Base-by-base conservation (phyloP, 1,140 invertebrate genomes). In the Zaprionus davidi region DNA sequence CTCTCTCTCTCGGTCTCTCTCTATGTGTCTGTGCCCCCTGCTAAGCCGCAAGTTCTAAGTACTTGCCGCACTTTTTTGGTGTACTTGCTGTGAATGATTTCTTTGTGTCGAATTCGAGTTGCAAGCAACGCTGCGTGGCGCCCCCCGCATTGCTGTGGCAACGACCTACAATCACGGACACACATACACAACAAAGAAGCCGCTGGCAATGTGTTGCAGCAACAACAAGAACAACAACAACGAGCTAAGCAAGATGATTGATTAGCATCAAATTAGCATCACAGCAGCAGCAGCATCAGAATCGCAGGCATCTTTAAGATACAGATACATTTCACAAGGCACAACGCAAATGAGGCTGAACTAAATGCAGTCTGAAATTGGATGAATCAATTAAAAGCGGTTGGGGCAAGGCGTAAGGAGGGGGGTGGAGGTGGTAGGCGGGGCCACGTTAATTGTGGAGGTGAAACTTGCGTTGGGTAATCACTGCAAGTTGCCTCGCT, bases 191-290 rank as follows among this genome's bases (percentile, higher is more conserved):
- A 57, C 64, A 67, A 57, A 67, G 65, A 44, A 15, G 65, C 65
- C 65, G 65, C 65, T 58, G 64, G 51, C 64, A 53, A 13, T 22
- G 20, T 60, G 56, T 60, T 67, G 49, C 71, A 69, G 9, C 41
- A 66, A 31, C 70, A 63, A 38, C 67, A 68, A 31, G 28, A 69
- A 55, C 63, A 63, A 38, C 46, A 68, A 34, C 41, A 69, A 55
- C 24, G 24, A 22, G 24, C 41, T 20, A 36, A 64, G 17, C 15
- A 44, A 63, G 38, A 56, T 74, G 71, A 74, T 74, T 74, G 71
- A 74, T 74, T 74, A 74, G 62, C 65, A 41, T 62, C 36, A 56
- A 74, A 74, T 74, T 74, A 74, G 49, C 57, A 69, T 13, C 49
- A 34, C 56, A 68, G 56, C 44, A 67, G 31, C 31, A 31, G 26